Base-by-base conservation (phyloP, 1,140 invertebrate genomes). In the Dendroctonus valens region DNA sequence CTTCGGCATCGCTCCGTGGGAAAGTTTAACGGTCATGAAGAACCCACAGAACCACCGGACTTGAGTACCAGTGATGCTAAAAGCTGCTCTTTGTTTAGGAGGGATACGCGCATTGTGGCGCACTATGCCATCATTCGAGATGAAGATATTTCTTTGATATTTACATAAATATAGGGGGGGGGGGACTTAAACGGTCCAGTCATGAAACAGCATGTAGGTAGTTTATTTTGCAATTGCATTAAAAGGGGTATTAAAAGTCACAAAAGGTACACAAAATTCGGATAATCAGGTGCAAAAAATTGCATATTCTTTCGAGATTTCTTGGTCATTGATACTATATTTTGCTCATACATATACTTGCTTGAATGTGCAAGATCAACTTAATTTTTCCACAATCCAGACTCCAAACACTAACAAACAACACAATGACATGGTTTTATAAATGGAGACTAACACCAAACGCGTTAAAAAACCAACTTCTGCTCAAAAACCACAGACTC, bases 1-100 rank as follows among this genome's bases (percentile, higher is more conserved):
- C 61, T 44, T 40, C 42, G 15, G 26, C 41, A 51, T 41, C 54
- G 9, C 15, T 58, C 55, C 58, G 65, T 67, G 65, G 65, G 65
- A 67, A 67, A 67, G 58, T 67, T 67, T 67, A 59, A 54, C 65
- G 41, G 65, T 60, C 65, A 42, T 60, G 65, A 67, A 67, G 65
- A 60, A 44, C 57, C 57, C 8, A 12, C 57, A 11, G 57, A 67
- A 60, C 41, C 58, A 53, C 57, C 57, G 49, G 14, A 53, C 46
- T 40, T 66, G 41, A 46, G 50, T 60, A 54, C 65, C 50, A 52
- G 12, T 38, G 65, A 67, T 60, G 65, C 38, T 65, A 65, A 65
- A 65, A 44, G 59, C 57, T 52, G 48, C 63, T 38, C 63, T 65
- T 41, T 37, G 41, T 48, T 9, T 38, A 7, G 55, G 54, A 59